Evolutionary conservation across 2,113 vertebrate species (phyloP), one percentile per base, ranked within the genome.

Genomic region (Lota lota): DNA sequence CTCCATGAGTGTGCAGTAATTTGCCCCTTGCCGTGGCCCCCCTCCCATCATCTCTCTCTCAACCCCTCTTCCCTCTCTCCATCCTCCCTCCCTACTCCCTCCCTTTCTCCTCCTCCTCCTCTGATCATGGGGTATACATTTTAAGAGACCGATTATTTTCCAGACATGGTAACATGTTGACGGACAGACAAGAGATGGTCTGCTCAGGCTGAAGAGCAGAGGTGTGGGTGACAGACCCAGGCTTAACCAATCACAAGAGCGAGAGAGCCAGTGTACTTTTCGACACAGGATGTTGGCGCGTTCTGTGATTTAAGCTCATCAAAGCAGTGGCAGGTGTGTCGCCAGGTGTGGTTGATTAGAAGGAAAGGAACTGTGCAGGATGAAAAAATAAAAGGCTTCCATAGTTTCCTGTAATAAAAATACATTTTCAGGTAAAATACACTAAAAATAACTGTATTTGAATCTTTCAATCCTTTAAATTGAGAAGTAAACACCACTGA

Each of bases 341-440:
- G 62, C 86, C 88, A 87, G 88, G 86, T 87, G 88, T 87, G 88
- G 86, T 86, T 89, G 86, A 89, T 89, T 88, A 83, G 82, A 85
- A 72, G 61, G 69, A 86, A 86, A 67, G 7, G 80, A 76, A 74
- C 81, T 47, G 66, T 75, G 63, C 67, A 69, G 87, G 12, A 14
- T 11, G 51, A 53, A 14, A 53, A 82, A 84, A 72, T 60, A 50
- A 62, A 33, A 3, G 28, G 28, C 7, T 33, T 33, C 28, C 28
- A 33, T 33, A 3, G 28, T 33, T 33, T 4, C 28, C 28, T 33
- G 28, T 33, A 3, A 33, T 33, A 33, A 33, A 33, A 33, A 33
- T 33, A 33, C 28, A 33, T 33, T 33, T 33, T 33, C 28, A 33
- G 28, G 28, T 33, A 33, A 7, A 68, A 66, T 24, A 24, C 4